Base-by-base conservation (phyloP, 1,140 invertebrate genomes). In the Aphelenchoides avenae region DNA sequence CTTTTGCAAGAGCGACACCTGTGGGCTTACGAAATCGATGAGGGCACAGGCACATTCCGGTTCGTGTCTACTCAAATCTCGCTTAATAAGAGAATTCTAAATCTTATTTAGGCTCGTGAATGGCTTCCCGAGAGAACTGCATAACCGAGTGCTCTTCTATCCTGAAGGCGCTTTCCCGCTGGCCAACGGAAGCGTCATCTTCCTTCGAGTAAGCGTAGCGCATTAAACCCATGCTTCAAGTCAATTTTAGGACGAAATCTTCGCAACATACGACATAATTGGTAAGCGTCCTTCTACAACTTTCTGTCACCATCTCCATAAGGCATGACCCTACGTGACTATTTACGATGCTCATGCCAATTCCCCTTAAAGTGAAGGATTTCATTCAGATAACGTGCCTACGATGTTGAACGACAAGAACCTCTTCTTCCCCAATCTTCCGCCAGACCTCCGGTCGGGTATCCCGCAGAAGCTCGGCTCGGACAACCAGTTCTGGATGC, bases 91-190 rank as follows among this genome's bases (percentile, higher is more conserved):
- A n/a, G n/a, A n/a, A n/a, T n/a, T n/a, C n/a, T n/a, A n/a, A n/a
- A n/a, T n/a, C n/a, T n/a, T n/a, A n/a, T 4, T 41, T 41, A 41
- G 34, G 13, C 20, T 58, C n/a, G 7, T 57, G 6, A 7, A 15
- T 7, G 26, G 50, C 13, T 68, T 50, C 33, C 61, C 61, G 26
- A 46, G 44, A 40, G 30, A 15, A 15, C 40, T 64, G n/a, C 61
- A 64, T 41, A 68, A 20, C 34, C 29, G 66, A 20, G 62, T 64
- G 5, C 33, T 64, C 24, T 64, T 64, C 66, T 64, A 51, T 31
- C 61, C 61, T 22, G 36, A 29, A 30, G 34, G 29, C 11, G 61
- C 66, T 30, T 64, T 64, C 37, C 61, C 61, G 13, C 44, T 64
- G n/a, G 33, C 41, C 4, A 64, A 64, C 37, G 61, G 54, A 24